Conservation (phyloP, 2,888 invertebrate species). For the Geophilus truncorum region DNA sequence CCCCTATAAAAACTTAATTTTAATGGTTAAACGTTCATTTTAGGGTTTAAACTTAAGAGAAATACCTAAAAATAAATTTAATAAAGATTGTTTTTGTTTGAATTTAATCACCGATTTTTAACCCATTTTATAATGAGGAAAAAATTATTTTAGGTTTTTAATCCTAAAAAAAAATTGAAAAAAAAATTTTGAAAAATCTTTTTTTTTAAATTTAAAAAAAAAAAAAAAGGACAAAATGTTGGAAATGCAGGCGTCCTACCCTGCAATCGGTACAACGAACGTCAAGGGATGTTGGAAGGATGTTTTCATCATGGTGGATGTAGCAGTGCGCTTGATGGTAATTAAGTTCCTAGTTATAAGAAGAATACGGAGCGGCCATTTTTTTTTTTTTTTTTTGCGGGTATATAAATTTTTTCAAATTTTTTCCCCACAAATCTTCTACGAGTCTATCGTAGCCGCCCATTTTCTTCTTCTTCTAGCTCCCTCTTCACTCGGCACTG, state of each 20-base stretch:
- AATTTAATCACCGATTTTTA: no score
- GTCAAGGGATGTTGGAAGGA: conserved; percentile 15
- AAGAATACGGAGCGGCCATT: not conserved
- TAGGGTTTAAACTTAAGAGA: no score
- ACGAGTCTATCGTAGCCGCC: not conserved
- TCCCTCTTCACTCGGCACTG: conserved; percentile 44
- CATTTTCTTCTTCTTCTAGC: not conserved
- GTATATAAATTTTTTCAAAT: not conserved
- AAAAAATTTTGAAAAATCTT: not conserved
- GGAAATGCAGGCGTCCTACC: conserved; percentile 7
- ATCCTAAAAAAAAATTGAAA: not conserved
- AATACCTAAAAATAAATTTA: no score
- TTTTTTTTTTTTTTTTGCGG: not conserved
- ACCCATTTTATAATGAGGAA: not conserved
- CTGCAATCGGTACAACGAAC: conserved; percentile 5
- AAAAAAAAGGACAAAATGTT: not conserved
- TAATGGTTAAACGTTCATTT: no score
- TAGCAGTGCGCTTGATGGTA: not conserved
- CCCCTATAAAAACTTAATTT: no score
- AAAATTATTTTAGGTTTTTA: not conserved
- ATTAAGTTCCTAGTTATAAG: not conserved
- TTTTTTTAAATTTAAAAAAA: not conserved
- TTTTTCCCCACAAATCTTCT: not conserved
- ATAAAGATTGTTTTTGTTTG: no score
- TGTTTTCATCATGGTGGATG: not conserved